Base-by-base conservation (phyloP, 2,888 invertebrate species). In the Diaprepes abbreviatus region DNA sequence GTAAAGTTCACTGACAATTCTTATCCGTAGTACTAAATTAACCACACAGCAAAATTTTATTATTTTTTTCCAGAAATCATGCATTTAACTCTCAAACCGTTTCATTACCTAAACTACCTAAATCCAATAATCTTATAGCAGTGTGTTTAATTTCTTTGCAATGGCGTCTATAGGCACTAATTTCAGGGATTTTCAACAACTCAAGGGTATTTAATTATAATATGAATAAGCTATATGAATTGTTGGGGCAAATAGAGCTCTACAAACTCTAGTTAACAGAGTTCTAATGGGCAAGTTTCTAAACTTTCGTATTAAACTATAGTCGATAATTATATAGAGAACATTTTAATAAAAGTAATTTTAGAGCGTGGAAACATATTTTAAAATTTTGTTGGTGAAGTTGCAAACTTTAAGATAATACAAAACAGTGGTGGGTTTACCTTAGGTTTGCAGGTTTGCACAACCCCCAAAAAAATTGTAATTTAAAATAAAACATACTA, bases 131-230 rank as follows among this genome's bases (percentile, higher is more conserved):
- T 69, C 73, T 67, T 62, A 62, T 62, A 68, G 71, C 71, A 68
- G 71, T 66, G 73, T 71, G 73, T 73, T 73, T 73, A 71, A 71
- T 73, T 73, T 73, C 73, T 68, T 69, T 71, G 60, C 66, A 71
- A 36, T 33, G 38, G 16, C 52, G 52, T 31, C 43, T 55, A 10
- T 35, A 64, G 55, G 55, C 45, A 45, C 60, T 48, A 31, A 45
- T 60, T 63, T 52, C 52, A 40, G 21, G 63, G 52, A 54, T 54
- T 62, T 64, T 55, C 54, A 52, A 16, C 54, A 43, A 54, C 31
- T 55, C 43, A 43, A 28, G 31, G 28, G 28, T 40, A 64, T 31
- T 40, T 64, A 64, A 63, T 55, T 54, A 54, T 52, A 40, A 40
- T 64, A 55, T 19, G 28, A 64, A 12, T 64, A 55, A 64, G 50